Base-by-base conservation (phyloP, 2,113 vertebrate species). In the Otolemur garnettii region DNA sequence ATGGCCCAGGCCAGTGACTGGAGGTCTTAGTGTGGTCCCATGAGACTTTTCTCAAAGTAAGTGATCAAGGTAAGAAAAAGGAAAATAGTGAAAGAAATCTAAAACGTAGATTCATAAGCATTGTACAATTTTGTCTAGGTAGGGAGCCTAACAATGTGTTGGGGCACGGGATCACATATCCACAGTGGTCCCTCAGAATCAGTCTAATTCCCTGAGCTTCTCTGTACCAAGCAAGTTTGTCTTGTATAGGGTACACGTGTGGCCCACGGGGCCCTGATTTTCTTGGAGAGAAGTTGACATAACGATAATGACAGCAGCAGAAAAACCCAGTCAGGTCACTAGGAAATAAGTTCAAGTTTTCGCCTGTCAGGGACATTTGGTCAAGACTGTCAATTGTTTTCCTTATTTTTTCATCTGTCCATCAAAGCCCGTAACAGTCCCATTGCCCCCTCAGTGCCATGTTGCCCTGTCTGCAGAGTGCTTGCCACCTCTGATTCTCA, bases 81-180 rank as follows among this genome's bases (percentile, higher is more conserved):
- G 59, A 93, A 91, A 94, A 38, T 35, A 84, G 35, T 35, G 45
- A 96, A 96, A 83, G 79, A 90, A n/a, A 93, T 89, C 62, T 59
- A 91, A 77, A 55, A 8, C 69, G 21, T 82, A 72, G 93, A 85
- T 93, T 62, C 26, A 22, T 62, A 93, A 94, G 85, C 77, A 74
- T 81, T 74, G 60, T 57, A 59, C 15, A 57, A 50, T 78, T 71
- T 75, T 64, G 62, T 94, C 62, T 11, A 24, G 91, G 91, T 42
- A 11, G 24, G 78, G 77, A 50, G 55, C 13, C 62, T 69, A 60
- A 78, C 53, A 72, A 38, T 26, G 30, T 4, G 17, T 55, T 35
- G 38, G 84, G 69, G 33, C 38, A 4, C 0, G 55, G 42, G 57
- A 74, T n/a, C 38, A 5, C 30, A 74, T 4, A 69, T 30, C 38